These are phyloP conservation scores for Ctenopoma kingsleyae DNA, from an alignment of 2,797 vertebrate species.

Conservation along the genomic window DNA sequence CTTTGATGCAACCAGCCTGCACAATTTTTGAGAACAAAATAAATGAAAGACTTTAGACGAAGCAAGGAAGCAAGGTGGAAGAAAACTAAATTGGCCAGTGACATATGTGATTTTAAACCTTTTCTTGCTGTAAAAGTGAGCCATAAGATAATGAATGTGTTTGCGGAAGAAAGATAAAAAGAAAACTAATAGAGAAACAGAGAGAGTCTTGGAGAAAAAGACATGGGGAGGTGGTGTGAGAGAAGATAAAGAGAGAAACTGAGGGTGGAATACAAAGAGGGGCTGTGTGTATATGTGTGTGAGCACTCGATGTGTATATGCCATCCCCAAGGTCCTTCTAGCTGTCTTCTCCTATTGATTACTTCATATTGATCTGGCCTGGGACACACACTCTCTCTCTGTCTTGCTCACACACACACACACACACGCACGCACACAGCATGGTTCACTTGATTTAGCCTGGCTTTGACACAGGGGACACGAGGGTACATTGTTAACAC, in stretches of 20 bases:
- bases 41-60: slow-evolving; percentile 3
- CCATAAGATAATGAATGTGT: slow-evolving; percentile 41
- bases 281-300: slow-evolving; percentile 46
- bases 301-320: slow-evolving; percentile 67
- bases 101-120: slow-evolving; percentile 13
- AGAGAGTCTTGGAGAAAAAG: slow-evolving; percentile 47
- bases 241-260: slow-evolving; percentile 70
- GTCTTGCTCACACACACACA: slow-evolving; percentile 36
- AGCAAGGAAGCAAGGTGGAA: background rate
- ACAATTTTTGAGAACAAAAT: background rate
- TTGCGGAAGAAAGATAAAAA: slow-evolving; percentile 42
- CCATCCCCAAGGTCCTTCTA: slow-evolving; percentile 79
- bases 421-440: slow-evolving; percentile 42
- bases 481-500: slow-evolving; percentile 72
- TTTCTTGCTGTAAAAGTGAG: slow-evolving; percentile 2
- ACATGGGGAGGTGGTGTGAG: slow-evolving; percentile 48
- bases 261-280: slow-evolving; percentile 74
- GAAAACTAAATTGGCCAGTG: slow-evolving; percentile 16
- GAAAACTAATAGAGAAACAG: slow-evolving; percentile 46
- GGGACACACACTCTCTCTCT: slow-evolving; percentile 39
- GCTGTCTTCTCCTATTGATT: slow-evolving; percentile 83
- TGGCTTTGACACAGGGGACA: slow-evolving; percentile 71
- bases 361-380: slow-evolving; percentile 78
- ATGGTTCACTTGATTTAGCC: slow-evolving; percentile 75
- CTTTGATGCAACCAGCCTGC: background rate